Conservation (phyloP, 1,140 invertebrate species). For the Portunus trituberculatus region DNA sequence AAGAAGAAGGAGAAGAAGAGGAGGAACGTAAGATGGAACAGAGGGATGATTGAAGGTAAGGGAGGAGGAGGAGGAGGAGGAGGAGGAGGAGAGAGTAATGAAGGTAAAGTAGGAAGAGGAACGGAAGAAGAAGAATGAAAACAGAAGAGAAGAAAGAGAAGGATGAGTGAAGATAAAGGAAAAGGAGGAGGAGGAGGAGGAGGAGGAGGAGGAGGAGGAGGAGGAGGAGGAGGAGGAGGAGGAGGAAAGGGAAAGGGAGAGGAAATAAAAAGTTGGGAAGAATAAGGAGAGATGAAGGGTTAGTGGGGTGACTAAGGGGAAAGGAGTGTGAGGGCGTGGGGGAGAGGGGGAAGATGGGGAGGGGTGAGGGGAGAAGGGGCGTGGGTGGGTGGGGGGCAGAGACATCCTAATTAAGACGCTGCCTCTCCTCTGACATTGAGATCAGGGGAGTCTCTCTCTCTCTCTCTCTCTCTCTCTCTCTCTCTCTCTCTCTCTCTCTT, state of each 20-base stretch:
- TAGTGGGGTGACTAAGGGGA: neutral
- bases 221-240: neutral
- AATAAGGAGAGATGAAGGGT: slow-evolving; percentile 22
- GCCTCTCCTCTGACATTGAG: neutral
- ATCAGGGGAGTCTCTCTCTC: slow-evolving; percentile 5
- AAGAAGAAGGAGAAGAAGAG: neutral
- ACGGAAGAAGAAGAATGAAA: neutral
- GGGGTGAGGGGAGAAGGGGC: neutral
- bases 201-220: neutral
- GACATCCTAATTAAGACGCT: slow-evolving; percentile 30
- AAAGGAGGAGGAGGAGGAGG: neutral
- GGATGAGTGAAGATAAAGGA: neutral
- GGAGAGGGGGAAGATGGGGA: no score
- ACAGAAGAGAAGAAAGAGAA: neutral
- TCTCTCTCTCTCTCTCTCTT: neutral
- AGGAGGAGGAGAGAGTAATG: neutral
- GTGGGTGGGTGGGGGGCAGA: neutral
- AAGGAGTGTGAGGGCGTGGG: neutral
- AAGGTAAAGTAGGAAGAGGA: neutral
- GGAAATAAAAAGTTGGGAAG: slow-evolving; percentile 11
- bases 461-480: neutral
- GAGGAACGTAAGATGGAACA: neutral
- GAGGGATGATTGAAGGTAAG: neutral
- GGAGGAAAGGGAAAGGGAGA: neutral
- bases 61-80: neutral